These are phyloP conservation scores for Crocodylus rhombifer DNA, from an alignment of 2,797 vertebrate species.

Conservation along the genomic window DNA sequence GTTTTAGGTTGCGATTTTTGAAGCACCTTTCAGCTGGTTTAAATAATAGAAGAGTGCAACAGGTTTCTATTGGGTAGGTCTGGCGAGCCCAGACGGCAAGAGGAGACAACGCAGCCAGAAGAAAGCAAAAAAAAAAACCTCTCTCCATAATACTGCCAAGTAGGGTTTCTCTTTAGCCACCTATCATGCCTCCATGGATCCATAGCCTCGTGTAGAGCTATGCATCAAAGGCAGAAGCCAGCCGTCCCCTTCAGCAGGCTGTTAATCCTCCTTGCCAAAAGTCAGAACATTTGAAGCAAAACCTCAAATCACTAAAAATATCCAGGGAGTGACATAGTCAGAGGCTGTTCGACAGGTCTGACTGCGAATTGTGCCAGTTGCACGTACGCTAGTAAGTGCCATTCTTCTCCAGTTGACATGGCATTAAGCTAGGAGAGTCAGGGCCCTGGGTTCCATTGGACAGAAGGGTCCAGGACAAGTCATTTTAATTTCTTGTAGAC, in stretches of 20 bases:
- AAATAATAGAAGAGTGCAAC: neutral
- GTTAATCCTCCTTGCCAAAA: neutral
- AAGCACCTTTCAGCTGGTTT: neutral
- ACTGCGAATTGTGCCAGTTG: rapidly evolving
- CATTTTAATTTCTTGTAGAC: too few species aligned
- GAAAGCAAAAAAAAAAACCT: neutral
- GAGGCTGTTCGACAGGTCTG: neutral
- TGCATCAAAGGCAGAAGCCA: rapidly evolving
- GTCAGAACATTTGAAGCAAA: neutral
- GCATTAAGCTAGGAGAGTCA: rapidly evolving
- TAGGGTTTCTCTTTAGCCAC: neutral
- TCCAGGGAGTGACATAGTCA: rapidly evolving
- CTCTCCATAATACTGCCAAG: neutral
- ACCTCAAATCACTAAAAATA: neutral
- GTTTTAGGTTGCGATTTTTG: neutral
- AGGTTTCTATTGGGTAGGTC: rapidly evolving
- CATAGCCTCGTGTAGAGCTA: rapidly evolving
- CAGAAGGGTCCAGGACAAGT: too few species aligned
- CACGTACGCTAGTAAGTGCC: neutral
- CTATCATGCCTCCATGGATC: too few species aligned
- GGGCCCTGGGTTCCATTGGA: too few species aligned
- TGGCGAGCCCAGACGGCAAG: neutral
- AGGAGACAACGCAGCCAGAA: neutral
- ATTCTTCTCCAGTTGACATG: rapidly evolving
- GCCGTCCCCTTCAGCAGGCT: neutral